Conservation (phyloP, 1,140 invertebrate species). For the Cydia strobilella region DNA sequence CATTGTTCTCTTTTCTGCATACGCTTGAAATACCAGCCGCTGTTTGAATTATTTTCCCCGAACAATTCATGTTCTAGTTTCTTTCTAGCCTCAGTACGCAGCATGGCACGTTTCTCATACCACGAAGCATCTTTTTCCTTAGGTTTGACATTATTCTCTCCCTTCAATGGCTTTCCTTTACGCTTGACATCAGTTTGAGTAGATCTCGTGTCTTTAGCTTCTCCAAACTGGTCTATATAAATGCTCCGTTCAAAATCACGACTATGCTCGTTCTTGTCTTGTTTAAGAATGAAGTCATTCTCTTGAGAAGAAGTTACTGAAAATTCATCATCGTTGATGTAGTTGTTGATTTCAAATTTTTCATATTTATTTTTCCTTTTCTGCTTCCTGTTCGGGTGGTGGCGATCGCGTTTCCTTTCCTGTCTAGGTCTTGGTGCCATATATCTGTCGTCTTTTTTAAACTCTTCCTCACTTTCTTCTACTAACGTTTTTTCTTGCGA, state of each 20-base stretch:
- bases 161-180: background rate
- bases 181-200: slow-evolving; percentile 13
- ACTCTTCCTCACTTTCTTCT: slow-evolving; percentile 53
- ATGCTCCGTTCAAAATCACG: slow-evolving; percentile 40
- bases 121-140: slow-evolving; percentile 51
- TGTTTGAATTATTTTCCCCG: slow-evolving; percentile 53
- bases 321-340: slow-evolving; percentile 63
- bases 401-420: slow-evolving; percentile 57
- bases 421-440: slow-evolving; percentile 51
- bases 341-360: slow-evolving; percentile 70
- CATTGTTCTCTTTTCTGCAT: slow-evolving; percentile 71
- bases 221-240: slow-evolving; percentile 41
- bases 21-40: slow-evolving; percentile 70
- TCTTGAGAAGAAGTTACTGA: slow-evolving; percentile 52
- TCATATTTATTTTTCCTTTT: slow-evolving; percentile 68
- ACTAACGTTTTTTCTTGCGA: slow-evolving; percentile 36
- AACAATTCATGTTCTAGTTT: slow-evolving; percentile 62
- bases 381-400: slow-evolving; percentile 64
- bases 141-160: slow-evolving; percentile 27
- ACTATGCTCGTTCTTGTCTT: slow-evolving; percentile 36
- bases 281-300: slow-evolving; percentile 41
- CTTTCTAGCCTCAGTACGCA: slow-evolving; percentile 60
- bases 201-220: slow-evolving; percentile 23
- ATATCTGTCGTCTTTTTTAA: slow-evolving; percentile 70
- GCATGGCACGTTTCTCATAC: slow-evolving; percentile 61